Percentiles rank a stretch among this genome's conserved stretches.
Evolutionary conservation across 2,113 vertebrate species (phyloP).

Genomic region (Terrapene triunguis): DNA sequence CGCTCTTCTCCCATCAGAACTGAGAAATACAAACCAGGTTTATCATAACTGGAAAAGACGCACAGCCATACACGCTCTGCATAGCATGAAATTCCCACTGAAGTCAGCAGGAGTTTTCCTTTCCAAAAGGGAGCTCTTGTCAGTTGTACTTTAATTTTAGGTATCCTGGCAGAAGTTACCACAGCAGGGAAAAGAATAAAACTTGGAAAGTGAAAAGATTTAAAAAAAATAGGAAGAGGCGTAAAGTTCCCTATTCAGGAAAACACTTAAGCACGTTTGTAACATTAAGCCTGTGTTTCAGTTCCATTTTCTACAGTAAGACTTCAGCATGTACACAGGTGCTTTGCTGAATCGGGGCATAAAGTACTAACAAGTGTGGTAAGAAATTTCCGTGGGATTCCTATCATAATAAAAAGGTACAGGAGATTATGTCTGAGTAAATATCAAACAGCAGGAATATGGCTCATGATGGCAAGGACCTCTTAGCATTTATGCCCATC

Average conservation of each 20-base stretch:
- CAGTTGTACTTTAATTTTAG: not conserved
- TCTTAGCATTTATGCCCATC: not conserved
- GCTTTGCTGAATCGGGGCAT: not conserved
- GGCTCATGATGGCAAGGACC: not conserved
- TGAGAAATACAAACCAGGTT: not conserved
- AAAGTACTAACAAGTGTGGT: not conserved
- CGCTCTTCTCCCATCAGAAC: not conserved
- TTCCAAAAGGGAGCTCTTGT: not conserved
- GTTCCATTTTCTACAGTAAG: not conserved
- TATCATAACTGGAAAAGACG: not conserved
- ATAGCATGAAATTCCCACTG: not conserved
- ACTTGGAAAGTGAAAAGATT: not conserved
- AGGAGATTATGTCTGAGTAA: not conserved
- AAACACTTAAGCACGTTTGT: not conserved
- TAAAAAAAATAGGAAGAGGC: not conserved
- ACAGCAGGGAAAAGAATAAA: not conserved
- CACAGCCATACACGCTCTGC: not conserved
- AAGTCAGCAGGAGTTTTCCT: not conserved
- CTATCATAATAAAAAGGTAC: not conserved
- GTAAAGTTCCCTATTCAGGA: not conserved
- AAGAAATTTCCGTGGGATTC: not conserved
- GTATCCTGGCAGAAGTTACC: not conserved
- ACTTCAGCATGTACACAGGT: not conserved
- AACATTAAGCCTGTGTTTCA: not conserved
- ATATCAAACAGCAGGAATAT: not conserved